These are phyloP conservation scores for Bathynomus jamesi DNA, from an alignment of 1,140 invertebrate species.

Conservation along the genomic window DNA sequence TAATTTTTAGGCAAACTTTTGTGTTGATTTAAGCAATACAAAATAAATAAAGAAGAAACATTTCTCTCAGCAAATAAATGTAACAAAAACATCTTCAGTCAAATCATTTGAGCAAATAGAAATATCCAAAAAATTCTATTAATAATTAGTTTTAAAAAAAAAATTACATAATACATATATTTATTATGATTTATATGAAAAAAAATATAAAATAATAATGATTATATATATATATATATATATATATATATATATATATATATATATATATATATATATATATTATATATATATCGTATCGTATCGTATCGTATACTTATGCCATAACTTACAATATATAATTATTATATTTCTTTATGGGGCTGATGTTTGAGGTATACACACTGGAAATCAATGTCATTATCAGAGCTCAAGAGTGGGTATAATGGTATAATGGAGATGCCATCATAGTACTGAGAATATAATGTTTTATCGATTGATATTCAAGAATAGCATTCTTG, in stretches of 20 bases:
- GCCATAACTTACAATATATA: too few relatives aligned
- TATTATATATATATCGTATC: too few relatives aligned
- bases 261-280: constrained; percentile 12
- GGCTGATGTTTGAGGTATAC: too few relatives aligned
- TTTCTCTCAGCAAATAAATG: not conserved
- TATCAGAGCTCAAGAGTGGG: too few relatives aligned
- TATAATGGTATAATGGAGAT: too few relatives aligned
- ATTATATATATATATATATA: constrained; percentile 6
- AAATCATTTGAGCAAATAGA: not conserved
- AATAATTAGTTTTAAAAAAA: not conserved
- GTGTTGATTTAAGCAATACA: not conserved
- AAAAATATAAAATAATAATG: constrained; percentile 5
- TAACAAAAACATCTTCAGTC: not conserved
- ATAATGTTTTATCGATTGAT: too few relatives aligned
- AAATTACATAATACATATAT: constrained; percentile 4
- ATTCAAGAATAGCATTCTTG: too few relatives aligned
- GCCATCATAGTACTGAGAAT: too few relatives aligned
- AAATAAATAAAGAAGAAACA: not conserved
- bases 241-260: constrained; percentile 5
- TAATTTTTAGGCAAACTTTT: constrained; percentile 3
- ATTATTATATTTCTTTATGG: too few relatives aligned
- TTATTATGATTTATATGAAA: not conserved
- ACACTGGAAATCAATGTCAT: too few relatives aligned
- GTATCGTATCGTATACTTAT: too few relatives aligned
- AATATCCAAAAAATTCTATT: not conserved